A percentile compares a stretch with the other conserved stretches of the same genome.
Conservation (phyloP, 2,888 invertebrate genomes). For the Campaea margaritaria region DNA sequence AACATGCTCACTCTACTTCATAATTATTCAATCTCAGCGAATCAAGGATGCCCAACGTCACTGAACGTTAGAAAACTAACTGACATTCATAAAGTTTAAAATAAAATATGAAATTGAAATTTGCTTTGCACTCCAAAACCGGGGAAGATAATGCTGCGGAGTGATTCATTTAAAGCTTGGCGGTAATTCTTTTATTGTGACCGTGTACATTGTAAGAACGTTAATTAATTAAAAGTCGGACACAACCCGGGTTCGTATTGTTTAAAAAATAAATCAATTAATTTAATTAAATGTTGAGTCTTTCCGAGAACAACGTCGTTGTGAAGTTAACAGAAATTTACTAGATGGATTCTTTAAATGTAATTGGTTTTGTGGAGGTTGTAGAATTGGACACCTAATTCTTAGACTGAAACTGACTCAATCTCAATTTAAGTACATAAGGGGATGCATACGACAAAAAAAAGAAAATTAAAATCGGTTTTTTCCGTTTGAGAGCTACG, state of each 20-base stretch:
- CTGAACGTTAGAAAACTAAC: slow-evolving; percentile 13
- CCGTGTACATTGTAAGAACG: slow-evolving; percentile 51
- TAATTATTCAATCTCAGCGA: not conserved
- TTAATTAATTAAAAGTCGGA: slow-evolving; percentile 65
- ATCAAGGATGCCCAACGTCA: slow-evolving; percentile 1
- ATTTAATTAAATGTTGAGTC: slow-evolving; percentile 34
- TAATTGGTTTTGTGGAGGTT: slow-evolving; percentile 8
- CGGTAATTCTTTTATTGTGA: slow-evolving; percentile 56
- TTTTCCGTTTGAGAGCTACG: too few species aligned
- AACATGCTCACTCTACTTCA: not conserved
- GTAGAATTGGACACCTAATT: slow-evolving; percentile 1
- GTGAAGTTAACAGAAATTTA: slow-evolving; percentile 17
- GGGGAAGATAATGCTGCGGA: slow-evolving; percentile 52
- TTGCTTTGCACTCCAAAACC: slow-evolving; percentile 56
- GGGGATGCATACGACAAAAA: not conserved
- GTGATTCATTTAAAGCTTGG: slow-evolving; percentile 53
- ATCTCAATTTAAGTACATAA: slow-evolving; percentile 4
- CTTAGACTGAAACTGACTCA: slow-evolving; percentile 18
- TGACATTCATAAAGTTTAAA: slow-evolving; percentile 20
- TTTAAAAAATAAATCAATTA: slow-evolving; percentile 41
- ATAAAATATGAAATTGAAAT: slow-evolving; percentile 42
- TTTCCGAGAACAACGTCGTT: slow-evolving; percentile 21
- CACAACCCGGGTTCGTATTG: slow-evolving; percentile 43
- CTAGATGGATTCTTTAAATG: slow-evolving; percentile 8
- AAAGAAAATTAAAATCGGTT: too few species aligned